Base-by-base conservation (phyloP, 2,113 vertebrate species). In the Forbesichthys papilliferus region DNA sequence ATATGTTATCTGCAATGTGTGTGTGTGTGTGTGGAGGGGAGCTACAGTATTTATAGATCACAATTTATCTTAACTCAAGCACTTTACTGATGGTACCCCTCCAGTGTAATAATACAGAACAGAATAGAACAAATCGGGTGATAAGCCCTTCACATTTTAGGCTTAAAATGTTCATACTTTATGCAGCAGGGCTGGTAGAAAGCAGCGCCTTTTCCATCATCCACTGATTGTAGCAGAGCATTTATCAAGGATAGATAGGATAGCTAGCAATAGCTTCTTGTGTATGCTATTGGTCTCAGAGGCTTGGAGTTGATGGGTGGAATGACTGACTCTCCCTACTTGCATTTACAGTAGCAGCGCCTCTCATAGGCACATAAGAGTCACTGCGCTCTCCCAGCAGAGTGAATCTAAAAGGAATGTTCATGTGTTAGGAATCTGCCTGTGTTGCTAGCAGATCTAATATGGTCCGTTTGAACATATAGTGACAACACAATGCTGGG, bases 231-330 rank as follows among this genome's bases (percentile, higher is more conserved):
- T 66, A 48, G 57, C 47, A 49, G 56, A 75, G 75, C 71, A 78
- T 90, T 88, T 80, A 84, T 88, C 78, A 81, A 18, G 75, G 72
- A 5, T 72, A 65, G 64, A 68, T 81, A 82, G 82, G 68, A 76
- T 58, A 55, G 73, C 82, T 79, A 70, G 51, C 77, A 16, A 16
- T 16, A 16, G 16, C 63, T 70, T 64, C 27, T 61, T 80, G 77
- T 80, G 77, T 84, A 51, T 75, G 66, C 75, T 79, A 58, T 80
- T 82, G 82, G 86, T 87, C 81, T 87, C 72, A 68, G 73, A 66
- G 69, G 82, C 68, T 87, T 82, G 73, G 78, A 75, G 71, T 78
- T 79, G 76, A 82, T 68, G 70, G 80, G 77, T 81, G 75, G 80
- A 78, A 84, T 86, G 78, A 75, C 79, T 65, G 80, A 77, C 77